Conservation (phyloP, 2,797 vertebrate species). For the Sebastes goodei region DNA sequence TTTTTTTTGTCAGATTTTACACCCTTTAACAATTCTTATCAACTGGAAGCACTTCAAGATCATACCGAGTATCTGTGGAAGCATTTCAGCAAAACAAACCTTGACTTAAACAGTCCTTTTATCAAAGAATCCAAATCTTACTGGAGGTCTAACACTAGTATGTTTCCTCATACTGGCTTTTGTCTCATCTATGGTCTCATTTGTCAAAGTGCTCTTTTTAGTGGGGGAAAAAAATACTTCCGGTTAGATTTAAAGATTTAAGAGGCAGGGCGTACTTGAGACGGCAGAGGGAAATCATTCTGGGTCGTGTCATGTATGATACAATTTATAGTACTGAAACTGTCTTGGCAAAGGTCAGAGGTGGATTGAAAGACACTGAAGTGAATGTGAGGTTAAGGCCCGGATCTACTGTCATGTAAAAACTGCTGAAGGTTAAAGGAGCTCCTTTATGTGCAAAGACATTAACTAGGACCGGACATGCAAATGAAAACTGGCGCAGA, state of each 20-base stretch:
- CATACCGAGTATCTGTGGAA: conserved; percentile 35
- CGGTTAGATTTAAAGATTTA: conserved; percentile 15
- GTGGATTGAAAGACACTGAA: conserved; percentile 65
- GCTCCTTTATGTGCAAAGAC: conserved; percentile 18
- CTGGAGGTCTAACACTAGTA: conserved; percentile 2
- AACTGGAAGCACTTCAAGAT: conserved; percentile 64
- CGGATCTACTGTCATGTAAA: conserved; percentile 49
- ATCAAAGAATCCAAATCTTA: conserved; percentile 7
- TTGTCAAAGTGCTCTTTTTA: conserved; percentile 28
- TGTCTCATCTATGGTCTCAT: neutral
- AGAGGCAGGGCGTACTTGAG: conserved; percentile 2
- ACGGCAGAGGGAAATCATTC: conserved; percentile 18
- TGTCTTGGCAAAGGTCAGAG: conserved; percentile 60
- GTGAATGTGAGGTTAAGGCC: conserved; percentile 56
- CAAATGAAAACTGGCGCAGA: conserved; percentile 31
- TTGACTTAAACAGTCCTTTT: conserved; percentile 18
- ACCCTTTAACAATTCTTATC: conserved; percentile 11
- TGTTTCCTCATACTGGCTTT: neutral
- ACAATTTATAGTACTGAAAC: conserved; percentile 25
- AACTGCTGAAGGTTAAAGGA: conserved; percentile 16
- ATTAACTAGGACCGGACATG: conserved; percentile 11
- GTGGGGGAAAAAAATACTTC: neutral
- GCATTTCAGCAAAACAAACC: conserved; percentile 36
- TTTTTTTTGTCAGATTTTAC: conserved; percentile 25
- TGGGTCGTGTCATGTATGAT: conserved; percentile 19